These are phyloP conservation scores for Drosophila persimilis DNA, from an alignment of 1,140 invertebrate species.

Conservation along the genomic window DNA sequence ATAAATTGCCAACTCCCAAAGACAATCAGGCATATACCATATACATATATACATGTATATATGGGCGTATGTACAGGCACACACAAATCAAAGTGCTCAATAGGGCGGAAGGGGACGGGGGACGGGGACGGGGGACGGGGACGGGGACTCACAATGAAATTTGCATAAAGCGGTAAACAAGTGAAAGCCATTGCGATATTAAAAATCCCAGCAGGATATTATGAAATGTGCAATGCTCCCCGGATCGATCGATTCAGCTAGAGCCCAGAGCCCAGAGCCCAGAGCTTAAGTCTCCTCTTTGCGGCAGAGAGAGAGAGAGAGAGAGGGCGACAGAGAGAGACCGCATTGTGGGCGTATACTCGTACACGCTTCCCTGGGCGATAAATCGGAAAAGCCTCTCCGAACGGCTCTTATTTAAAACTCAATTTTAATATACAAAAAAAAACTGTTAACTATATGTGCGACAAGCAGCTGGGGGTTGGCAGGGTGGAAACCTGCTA, in stretches of 20 bases:
- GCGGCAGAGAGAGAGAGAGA: too few species aligned
- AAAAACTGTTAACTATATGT: too few species aligned
- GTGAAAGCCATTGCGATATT: constrained; percentile 57
- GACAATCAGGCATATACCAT: neutral
- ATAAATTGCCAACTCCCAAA: constrained; percentile 26
- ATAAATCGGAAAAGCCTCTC: constrained; percentile 12
- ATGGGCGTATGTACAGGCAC: neutral
- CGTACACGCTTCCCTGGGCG: neutral
- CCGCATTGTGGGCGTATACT: too few species aligned
- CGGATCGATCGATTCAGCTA: constrained; percentile 17
- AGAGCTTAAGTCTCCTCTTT: constrained; percentile 9
- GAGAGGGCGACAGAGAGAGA: too few species aligned
- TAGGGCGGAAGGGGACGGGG: too few species aligned
- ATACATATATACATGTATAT: neutral
- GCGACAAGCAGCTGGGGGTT: too few species aligned
- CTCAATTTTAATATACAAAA: constrained; percentile 11
- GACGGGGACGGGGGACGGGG: neutral
- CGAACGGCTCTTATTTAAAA: constrained; percentile 12
- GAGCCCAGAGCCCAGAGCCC: neutral
- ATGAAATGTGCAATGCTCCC: constrained; percentile 21
- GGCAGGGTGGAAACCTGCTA: too few species aligned
- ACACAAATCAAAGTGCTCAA: constrained; percentile 14
- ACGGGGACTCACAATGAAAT: constrained; percentile 39
- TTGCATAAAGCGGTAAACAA: constrained; percentile 61
- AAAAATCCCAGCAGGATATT: constrained; percentile 52